Conservation (phyloP, 2,797 vertebrate genomes). For the Botia kubotai region DNA sequence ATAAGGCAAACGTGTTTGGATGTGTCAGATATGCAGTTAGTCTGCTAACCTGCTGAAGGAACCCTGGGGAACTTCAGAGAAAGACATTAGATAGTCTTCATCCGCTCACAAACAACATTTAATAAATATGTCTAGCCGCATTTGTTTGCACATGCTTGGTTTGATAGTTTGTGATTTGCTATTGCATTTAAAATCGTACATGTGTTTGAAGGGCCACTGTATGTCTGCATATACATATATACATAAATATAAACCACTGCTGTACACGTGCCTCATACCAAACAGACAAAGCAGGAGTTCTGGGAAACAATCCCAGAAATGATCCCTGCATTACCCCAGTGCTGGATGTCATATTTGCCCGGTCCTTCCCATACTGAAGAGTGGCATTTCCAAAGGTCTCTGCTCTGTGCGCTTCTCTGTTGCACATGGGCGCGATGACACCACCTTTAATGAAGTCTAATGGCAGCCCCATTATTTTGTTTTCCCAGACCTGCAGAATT, state of each 20-base stretch:
- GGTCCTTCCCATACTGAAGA: slow-evolving; percentile 57
- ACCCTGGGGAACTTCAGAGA: too few species aligned
- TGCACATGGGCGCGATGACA: slow-evolving; percentile 50
- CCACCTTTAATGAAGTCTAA: slow-evolving; percentile 77
- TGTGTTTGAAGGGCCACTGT: too few species aligned
- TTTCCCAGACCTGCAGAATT: slow-evolving; percentile 89
- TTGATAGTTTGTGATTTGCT: too few species aligned
- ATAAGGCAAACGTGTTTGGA: too few species aligned
- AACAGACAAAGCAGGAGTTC: not conserved
- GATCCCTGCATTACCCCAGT: slow-evolving; percentile 14
- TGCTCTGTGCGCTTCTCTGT: slow-evolving; percentile 63
- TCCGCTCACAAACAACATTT: too few species aligned
- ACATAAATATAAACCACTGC: not conserved
- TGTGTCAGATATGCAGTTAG: too few species aligned
- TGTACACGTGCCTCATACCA: not conserved
- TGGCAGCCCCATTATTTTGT: slow-evolving; percentile 50
- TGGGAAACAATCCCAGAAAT: not conserved
- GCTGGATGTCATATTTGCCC: slow-evolving; percentile 67
- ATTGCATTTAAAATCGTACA: too few species aligned
- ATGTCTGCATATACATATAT: too few species aligned
- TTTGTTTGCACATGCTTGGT: too few species aligned
- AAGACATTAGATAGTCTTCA: too few species aligned
- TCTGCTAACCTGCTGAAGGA: too few species aligned
- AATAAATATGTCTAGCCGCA: too few species aligned
- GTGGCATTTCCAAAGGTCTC: slow-evolving; percentile 71